Evolutionary conservation across 2,888 invertebrate genomes (phyloP).

Genomic region (Orthosia cruda): DNA sequence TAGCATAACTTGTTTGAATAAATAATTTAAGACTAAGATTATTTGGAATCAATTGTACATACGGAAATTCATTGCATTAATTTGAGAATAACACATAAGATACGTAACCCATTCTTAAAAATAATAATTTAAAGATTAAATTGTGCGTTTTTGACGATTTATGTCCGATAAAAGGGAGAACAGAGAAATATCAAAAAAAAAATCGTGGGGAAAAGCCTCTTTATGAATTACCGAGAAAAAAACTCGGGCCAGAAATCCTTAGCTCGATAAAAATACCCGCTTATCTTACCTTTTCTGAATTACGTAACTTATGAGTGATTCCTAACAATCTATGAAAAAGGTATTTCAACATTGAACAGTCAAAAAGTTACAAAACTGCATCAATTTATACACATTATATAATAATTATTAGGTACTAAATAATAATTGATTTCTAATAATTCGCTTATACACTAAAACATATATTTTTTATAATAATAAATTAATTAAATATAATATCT

Average conservation of each 20-base stretch:
- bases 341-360: conserved; percentile 40
- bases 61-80: conserved; percentile 31
- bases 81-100: conserved; percentile 3
- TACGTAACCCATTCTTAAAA: conserved; percentile 1
- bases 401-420: conserved; percentile 50
- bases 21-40: conserved; percentile 37
- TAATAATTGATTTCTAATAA: conserved; percentile 62
- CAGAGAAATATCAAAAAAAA: neutral
- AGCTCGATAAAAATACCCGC: neutral
- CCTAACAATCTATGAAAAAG: conserved; percentile 21
- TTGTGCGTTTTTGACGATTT: conserved; percentile 22
- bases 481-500: conserved; percentile 47
- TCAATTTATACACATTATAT: conserved; percentile 47
- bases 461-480: conserved; percentile 50
- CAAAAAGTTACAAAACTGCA: conserved; percentile 34
- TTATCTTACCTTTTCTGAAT: neutral
- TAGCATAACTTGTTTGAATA: conserved; percentile 29
- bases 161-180: neutral
- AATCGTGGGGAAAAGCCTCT: neutral
- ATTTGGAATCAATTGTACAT: conserved; percentile 58
- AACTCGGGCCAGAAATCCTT: neutral
- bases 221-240: neutral
- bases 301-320: conserved; percentile 19
- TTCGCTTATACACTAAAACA: conserved; percentile 59
- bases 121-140: too few relatives aligned